Conservation (phyloP, 2,113 vertebrate species). For the Dissostichus mawsoni region DNA sequence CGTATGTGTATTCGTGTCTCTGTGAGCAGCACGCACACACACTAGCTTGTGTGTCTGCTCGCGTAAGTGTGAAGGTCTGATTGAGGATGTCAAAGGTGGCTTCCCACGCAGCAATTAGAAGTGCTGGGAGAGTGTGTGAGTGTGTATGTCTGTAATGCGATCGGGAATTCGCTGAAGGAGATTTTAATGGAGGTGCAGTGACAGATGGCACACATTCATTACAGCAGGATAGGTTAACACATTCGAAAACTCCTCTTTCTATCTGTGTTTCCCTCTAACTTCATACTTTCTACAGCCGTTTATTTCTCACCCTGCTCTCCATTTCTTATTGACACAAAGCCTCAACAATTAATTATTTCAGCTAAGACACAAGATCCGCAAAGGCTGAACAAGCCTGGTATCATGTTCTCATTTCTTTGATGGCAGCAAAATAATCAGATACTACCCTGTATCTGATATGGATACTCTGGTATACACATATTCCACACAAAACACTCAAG, state of each 20-base stretch:
- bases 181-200: conserved; percentile 73
- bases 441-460: no score
- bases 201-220: conserved; percentile 75
- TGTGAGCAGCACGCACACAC: not conserved
- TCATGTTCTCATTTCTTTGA: conserved; percentile 26
- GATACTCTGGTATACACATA: not conserved
- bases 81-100: conserved; percentile 74
- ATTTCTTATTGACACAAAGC: not conserved
- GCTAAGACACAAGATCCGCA: conserved; percentile 14
- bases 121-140: conserved; percentile 44
- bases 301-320: not conserved
- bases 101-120: conserved; percentile 75
- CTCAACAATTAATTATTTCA: conserved; percentile 30
- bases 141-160: conserved; percentile 54
- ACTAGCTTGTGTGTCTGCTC: conserved; percentile 14
- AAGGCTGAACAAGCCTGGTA: not conserved
- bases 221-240: conserved; percentile 63
- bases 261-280: conserved; percentile 43
- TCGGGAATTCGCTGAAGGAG: conserved; percentile 57
- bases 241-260: conserved; percentile 53
- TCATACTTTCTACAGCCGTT: conserved; percentile 40
- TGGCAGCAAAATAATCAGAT: conserved; percentile 38
- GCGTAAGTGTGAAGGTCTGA: conserved; percentile 69
- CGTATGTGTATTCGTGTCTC: not conserved
- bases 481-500: conserved; percentile 42